Evolutionary conservation across 2,797 vertebrate species (phyloP).

Genomic region (Tragopan temminckii): DNA sequence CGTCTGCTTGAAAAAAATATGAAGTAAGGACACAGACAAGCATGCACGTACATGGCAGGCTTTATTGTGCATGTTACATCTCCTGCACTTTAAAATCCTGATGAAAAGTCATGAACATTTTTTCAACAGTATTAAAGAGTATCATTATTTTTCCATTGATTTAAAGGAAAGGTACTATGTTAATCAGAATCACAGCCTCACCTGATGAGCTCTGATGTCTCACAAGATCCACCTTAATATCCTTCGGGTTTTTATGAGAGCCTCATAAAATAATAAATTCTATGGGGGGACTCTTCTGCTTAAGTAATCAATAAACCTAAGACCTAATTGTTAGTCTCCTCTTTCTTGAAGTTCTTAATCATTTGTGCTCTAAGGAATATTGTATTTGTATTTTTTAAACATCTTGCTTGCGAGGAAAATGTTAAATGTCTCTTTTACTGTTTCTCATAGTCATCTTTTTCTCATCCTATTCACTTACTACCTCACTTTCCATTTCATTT

Average conservation of each 20-base stretch:
- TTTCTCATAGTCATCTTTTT: background rate
- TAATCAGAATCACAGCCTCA: background rate
- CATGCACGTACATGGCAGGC: background rate
- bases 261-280: conserved; percentile 50
- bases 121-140: background rate
- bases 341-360: background rate
- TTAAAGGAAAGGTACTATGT: conserved; percentile 23
- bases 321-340: background rate
- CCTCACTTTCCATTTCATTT: background rate
- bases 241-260: conserved; percentile 29
- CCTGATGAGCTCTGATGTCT: conserved; percentile 13
- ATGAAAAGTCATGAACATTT: background rate
- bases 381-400: background rate
- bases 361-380: background rate
- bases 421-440: background rate
- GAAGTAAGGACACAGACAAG: background rate
- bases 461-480: background rate
- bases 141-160: background rate
- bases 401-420: background rate
- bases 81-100: background rate
- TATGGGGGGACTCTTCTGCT: conserved; percentile 16
- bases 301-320: conserved; percentile 42
- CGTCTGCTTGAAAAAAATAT: background rate
- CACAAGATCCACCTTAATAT: conserved; percentile 22
- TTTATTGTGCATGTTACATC: background rate